A percentile compares a stretch with the other conserved stretches of the same genome.
Evolutionary conservation across 2,797 vertebrate genomes (phyloP).

Genomic region (Sebastes trivittatus): DNA sequence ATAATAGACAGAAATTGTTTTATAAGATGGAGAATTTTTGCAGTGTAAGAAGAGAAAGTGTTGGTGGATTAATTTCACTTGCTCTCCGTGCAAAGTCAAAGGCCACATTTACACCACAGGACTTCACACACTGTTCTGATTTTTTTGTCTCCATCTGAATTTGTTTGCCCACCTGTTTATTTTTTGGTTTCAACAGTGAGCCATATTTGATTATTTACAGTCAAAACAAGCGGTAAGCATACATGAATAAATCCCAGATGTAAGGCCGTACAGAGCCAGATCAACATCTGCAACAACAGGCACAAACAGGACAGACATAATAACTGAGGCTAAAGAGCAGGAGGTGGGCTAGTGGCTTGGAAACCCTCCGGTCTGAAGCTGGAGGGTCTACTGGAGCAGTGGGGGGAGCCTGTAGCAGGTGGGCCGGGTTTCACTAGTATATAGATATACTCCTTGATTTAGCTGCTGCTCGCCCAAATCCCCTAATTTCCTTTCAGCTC

Average conservation of each 20-base stretch:
- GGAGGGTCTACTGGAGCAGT: neutral
- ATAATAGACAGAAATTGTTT: neutral
- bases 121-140: neutral
- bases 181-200: neutral
- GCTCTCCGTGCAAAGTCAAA: neutral
- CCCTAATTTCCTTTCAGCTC: neutral
- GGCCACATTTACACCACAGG: neutral
- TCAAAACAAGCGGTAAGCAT: neutral
- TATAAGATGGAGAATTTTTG: neutral
- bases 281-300: neutral
- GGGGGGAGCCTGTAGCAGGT: neutral
- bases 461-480: neutral
- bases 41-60: neutral
- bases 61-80: neutral
- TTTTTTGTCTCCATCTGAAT: neutral
- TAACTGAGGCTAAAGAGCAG: neutral
- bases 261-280: neutral
- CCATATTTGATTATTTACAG: conserved; percentile 5
- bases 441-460: neutral
- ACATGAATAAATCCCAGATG: conserved; percentile 14
- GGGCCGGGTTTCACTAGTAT: neutral
- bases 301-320: neutral
- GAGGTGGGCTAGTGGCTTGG: neutral
- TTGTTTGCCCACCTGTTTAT: neutral
- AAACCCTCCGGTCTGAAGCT: neutral